Conservation (phyloP, 2,797 vertebrate species). For the Melopsittacus undulatus region DNA sequence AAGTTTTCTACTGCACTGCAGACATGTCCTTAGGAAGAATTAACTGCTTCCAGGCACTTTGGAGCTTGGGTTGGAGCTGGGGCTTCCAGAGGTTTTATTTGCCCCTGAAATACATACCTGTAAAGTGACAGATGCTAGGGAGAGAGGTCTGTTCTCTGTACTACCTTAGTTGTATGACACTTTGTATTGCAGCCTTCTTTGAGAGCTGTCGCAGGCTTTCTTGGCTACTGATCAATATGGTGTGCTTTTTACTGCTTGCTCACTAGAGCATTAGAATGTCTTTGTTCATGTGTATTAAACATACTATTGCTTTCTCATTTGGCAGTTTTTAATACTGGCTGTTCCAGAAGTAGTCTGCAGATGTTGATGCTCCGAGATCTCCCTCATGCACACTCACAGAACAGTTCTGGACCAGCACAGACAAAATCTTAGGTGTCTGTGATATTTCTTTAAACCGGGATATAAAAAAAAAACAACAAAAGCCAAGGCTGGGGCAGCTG, state of each 20-base stretch:
- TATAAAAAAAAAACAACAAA: background rate
- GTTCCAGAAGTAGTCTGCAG: background rate
- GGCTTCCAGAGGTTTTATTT: background rate
- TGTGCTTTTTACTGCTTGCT: background rate
- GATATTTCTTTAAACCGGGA: background rate
- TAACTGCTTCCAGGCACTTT: background rate
- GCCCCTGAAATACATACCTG: background rate
- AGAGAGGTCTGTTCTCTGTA: background rate
- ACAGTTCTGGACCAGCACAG: background rate
- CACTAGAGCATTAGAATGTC: background rate
- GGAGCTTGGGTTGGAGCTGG: background rate
- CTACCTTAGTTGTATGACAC: background rate
- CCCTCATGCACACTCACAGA: background rate
- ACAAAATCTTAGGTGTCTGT: background rate
- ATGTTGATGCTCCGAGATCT: background rate
- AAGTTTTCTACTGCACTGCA: background rate
- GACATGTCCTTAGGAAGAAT: background rate
- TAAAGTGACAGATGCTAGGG: background rate
- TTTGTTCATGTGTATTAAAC: background rate
- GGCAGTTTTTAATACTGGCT: background rate
- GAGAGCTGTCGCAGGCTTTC: background rate
- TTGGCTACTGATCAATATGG: background rate
- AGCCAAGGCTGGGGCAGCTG: background rate
- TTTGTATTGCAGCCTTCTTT: background rate
- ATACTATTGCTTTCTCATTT: background rate